These are phyloP conservation scores for Eupsilia transversa DNA, from an alignment of 2,888 invertebrate genomes.

Conservation along the genomic window DNA sequence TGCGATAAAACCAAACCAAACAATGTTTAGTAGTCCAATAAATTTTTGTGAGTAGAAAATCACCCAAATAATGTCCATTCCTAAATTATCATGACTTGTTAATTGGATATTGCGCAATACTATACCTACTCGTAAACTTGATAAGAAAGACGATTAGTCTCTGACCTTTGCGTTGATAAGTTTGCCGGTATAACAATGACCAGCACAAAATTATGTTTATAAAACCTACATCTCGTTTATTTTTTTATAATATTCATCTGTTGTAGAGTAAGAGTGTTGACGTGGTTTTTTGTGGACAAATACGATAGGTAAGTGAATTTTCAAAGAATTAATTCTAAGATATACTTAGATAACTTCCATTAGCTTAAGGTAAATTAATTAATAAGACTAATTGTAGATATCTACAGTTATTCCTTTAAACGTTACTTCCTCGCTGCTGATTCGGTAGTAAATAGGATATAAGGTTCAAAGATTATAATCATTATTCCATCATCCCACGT, in stretches of 20 bases:
- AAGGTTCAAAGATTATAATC: not conserved
- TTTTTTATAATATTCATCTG: not conserved
- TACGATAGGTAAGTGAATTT: slow-evolving; percentile 6
- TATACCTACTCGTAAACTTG: not conserved
- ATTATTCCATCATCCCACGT: not conserved
- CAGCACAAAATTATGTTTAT: not conserved
- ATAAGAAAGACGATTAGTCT: slow-evolving; percentile 9
- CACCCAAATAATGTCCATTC: not conserved
- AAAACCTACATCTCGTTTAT: not conserved
- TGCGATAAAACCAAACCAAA: not conserved
- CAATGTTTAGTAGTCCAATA: not conserved
- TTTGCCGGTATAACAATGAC: slow-evolving; percentile 8
- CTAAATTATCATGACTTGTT: slow-evolving; percentile 27
- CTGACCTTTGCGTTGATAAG: slow-evolving; percentile 17
- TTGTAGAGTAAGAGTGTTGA: not conserved
- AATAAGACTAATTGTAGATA: not conserved
- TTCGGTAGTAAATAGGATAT: not conserved
- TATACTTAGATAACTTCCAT: not conserved
- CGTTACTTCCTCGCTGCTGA: not conserved
- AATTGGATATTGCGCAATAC: slow-evolving; percentile 22
- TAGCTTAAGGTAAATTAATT: not conserved
- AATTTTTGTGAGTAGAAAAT: not conserved
- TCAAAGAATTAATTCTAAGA: not conserved
- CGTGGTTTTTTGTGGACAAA: not conserved
- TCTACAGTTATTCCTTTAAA: not conserved